Conservation (phyloP, 2,113 vertebrate species). For the Phylloscopus whistleri region DNA sequence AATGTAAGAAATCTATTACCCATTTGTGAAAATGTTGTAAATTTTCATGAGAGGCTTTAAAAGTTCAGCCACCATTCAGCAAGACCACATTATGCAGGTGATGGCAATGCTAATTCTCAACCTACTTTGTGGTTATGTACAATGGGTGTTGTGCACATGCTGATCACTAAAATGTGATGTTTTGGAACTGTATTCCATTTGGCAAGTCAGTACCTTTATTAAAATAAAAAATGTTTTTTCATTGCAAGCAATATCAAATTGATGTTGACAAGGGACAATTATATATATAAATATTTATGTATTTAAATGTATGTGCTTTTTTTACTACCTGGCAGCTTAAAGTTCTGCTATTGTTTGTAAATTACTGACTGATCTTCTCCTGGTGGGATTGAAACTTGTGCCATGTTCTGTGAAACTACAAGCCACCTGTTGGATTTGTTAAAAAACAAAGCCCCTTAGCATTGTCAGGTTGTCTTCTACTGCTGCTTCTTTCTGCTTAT, state of each 20-base stretch:
- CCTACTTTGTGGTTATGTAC: background rate
- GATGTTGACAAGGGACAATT: background rate
- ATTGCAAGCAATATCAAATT: background rate
- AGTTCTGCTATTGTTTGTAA: background rate
- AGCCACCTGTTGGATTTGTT: background rate
- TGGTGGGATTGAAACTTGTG: background rate
- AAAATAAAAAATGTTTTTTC: background rate
- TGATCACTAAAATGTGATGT: background rate
- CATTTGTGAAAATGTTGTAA: background rate
- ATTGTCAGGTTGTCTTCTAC: background rate
- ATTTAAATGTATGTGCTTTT: background rate
- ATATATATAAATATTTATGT: background rate
- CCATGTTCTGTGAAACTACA: background rate
- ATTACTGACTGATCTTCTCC: background rate
- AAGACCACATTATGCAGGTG: background rate
- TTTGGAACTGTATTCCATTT: background rate
- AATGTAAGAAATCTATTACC: conserved; percentile 11
- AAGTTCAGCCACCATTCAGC: background rate
- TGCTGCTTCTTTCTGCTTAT: background rate
- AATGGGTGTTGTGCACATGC: background rate
- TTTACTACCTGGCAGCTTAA: background rate
- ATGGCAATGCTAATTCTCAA: background rate
- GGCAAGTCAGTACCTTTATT: background rate
- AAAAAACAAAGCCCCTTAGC: background rate
- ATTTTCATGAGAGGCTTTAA: conserved; percentile 12